Evolutionary conservation across 2,113 vertebrate species (phyloP).

Genomic region (Rhinopithecus roxellana): DNA sequence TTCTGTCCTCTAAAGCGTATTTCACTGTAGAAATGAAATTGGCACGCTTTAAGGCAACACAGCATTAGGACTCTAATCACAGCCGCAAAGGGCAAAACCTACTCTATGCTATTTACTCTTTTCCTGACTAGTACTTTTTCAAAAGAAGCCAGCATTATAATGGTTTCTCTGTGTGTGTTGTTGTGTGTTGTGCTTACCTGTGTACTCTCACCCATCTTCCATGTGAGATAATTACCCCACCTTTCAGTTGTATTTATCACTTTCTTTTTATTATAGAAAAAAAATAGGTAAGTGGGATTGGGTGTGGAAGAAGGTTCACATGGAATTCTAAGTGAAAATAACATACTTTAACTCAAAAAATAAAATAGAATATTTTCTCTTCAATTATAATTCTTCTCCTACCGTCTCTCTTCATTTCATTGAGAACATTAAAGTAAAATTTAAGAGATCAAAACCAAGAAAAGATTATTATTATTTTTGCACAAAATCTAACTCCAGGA

Average conservation of each 20-base stretch:
- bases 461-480: background rate
- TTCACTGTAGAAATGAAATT: constrained; percentile 82
- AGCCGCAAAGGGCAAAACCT: constrained; percentile 71
- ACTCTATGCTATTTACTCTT: background rate
- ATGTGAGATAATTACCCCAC: constrained; percentile 29
- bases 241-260: background rate
- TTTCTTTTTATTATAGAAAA: constrained; percentile 1
- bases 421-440: background rate
- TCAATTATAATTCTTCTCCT: background rate
- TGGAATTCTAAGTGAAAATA: background rate
- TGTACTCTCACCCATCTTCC: background rate
- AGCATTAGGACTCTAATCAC: constrained; percentile 79
- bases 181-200: fast-evolving
- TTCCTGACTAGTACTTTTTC: background rate
- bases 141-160: constrained; percentile 21
- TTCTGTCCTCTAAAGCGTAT: constrained; percentile 70
- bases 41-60: constrained; percentile 79
- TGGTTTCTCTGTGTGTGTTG: background rate
- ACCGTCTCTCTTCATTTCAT: background rate
- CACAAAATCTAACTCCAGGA: background rate
- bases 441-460: background rate
- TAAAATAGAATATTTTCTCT: background rate
- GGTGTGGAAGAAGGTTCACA: background rate
- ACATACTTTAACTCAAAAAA: background rate
- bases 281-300: background rate